phyloP scores from a whole-genome alignment of 2,113 vertebrate genomes.

The Sitta europaea region DNA sequence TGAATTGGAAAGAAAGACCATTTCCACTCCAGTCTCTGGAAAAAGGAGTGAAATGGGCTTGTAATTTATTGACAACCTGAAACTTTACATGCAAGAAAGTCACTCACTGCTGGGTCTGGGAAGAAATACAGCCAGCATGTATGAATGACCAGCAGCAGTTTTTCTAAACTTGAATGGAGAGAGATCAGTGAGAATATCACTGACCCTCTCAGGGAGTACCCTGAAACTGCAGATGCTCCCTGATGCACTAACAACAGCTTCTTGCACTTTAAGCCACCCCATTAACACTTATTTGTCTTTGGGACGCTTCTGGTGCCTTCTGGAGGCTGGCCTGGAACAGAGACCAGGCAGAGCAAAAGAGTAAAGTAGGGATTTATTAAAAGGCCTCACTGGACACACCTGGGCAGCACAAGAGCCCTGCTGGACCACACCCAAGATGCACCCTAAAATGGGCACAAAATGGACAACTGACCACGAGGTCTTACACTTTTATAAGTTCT shows the following conservation, averaged over 20 bases:
- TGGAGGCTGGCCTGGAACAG: no score
- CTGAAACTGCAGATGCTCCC: not conserved
- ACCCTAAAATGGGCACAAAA: no score
- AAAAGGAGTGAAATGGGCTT: not conserved
- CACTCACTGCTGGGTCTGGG: not conserved
- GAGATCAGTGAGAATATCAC: not conserved
- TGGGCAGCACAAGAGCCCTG: no score
- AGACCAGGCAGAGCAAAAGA: no score
- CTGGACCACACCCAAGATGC: no score
- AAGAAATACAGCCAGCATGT: not conserved
- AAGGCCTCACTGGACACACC: no score
- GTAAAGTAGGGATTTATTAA: no score
- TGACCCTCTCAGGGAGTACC: fast-evolving
- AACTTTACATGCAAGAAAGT: not conserved
- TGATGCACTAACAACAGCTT: not conserved
- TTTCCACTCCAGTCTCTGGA: no score
- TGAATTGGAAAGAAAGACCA: not conserved
- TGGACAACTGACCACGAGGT: no score
- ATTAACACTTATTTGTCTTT: not conserved
- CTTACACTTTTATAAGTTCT: no score
- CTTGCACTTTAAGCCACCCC: not conserved
- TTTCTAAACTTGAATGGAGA: not conserved
- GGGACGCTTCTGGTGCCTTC: no score
- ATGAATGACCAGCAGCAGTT: not conserved
- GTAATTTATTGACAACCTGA: not conserved